Evolutionary conservation across 2,888 invertebrate genomes (phyloP), one percentile per base, ranked within the genome.

Genomic region (Chromoteleia sp.): DNA sequence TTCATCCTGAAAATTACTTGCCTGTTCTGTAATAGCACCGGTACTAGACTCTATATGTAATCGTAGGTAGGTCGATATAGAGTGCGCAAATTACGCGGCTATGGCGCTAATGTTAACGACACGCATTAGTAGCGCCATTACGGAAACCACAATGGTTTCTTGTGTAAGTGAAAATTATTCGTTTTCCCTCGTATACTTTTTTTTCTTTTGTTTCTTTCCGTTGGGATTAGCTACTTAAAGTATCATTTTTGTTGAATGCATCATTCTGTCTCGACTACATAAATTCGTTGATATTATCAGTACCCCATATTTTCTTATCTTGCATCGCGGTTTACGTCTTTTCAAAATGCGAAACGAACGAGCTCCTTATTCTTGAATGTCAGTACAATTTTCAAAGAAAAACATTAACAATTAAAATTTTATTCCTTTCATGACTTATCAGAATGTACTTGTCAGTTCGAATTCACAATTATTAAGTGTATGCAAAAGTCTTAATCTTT

Each of bases 61-160:
- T 78, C 65, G 78, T 39, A 61, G 70, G 75, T 54, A 65, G 82
- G 84, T 88, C 82, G 84, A 84, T 84, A 80, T 68, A 63, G 83
- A 85, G 85, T 84, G 84, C 84, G 86, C 87, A 86, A 87, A 87
- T 87, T 87, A 84, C 84, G 78, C 77, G 75, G 84, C 84, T 82
- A 83, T 77, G 78, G 84, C 73, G 85, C 84, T 87, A 86, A 87
- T 87, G 86, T 87, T 88, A 88, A 87, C 85, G 85, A 86, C 86
- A 84, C 82, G 84, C 84, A 85, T 88, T 88, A 88, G 84, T 82
- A 84, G 84, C 84, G 80, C 85, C 83, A 83, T 87, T 87, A 86
- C 81, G 71, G 73, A 67, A 78, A 75, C 71, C 78, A 56, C 67
- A 21, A 54, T 70, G 54, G 59, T 54, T 70, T 63, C 71, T 75